These are phyloP conservation scores for Myiothlypis coronata DNA, from an alignment of 2,797 vertebrate species.

Conservation along the genomic window DNA sequence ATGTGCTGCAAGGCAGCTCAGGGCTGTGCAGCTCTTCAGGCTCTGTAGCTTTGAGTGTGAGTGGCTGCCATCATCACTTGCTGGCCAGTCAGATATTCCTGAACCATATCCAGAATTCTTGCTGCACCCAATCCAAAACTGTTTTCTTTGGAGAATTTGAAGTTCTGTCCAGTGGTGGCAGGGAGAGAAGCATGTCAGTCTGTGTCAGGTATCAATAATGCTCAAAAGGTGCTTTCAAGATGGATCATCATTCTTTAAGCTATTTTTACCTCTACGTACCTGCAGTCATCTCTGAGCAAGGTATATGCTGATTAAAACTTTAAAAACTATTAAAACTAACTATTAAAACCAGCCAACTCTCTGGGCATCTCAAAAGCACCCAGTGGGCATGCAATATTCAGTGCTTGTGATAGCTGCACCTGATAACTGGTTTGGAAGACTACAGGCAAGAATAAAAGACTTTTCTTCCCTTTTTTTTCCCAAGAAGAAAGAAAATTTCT, in stretches of 20 bases:
- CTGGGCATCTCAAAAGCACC: background rate
- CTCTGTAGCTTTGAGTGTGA: background rate
- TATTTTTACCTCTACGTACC: background rate
- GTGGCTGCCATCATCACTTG: background rate
- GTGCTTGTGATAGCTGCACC: background rate
- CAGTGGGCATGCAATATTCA: background rate
- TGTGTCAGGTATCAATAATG: background rate
- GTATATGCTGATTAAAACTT: background rate
- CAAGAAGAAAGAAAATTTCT: background rate
- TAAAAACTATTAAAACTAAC: background rate
- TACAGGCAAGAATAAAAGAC: background rate
- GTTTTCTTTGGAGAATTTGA: background rate
- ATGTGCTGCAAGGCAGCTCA: background rate
- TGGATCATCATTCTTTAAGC: background rate
- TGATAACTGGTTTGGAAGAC: background rate
- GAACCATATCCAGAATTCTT: background rate
- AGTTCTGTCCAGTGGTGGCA: background rate
- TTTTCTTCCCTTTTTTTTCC: background rate
- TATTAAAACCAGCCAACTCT: background rate
- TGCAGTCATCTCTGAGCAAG: background rate
- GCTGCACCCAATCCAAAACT: background rate
- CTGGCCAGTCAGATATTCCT: background rate
- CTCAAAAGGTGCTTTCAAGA: background rate
- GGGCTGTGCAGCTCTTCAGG: background rate
- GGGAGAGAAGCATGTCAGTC: background rate